Percentiles rank a stretch among this genome's conserved stretches.
These are phyloP conservation scores for Tanypteryx hageni DNA, from an alignment of 2,888 invertebrate species.

Conservation along the genomic window DNA sequence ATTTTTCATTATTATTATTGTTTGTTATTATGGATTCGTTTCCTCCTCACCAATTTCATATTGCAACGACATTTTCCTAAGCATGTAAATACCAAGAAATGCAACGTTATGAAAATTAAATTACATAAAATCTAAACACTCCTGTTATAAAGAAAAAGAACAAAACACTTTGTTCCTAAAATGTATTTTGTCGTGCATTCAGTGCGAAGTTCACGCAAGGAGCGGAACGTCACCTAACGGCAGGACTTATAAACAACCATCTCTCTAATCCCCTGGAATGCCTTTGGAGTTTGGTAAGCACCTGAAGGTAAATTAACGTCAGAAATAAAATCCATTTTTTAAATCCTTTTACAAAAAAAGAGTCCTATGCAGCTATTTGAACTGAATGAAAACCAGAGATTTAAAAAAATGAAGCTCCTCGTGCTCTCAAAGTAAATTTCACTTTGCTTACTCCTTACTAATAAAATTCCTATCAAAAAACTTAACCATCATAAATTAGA, in stretches of 20 bases:
- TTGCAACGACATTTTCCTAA: constrained; percentile 65
- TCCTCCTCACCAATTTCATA: constrained; percentile 74
- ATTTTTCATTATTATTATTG: constrained; percentile 66
- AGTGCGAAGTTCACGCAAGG: constrained; percentile 68
- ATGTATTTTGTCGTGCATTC: constrained; percentile 69
- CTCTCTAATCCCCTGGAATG: constrained; percentile 68
- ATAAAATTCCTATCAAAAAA: constrained; percentile 50
- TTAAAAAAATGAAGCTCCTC: constrained; percentile 66
- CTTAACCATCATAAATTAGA: constrained; percentile 56
- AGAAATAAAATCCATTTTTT: constrained; percentile 65
- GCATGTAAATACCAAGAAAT: constrained; percentile 65
- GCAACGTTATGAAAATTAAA: constrained; percentile 64
- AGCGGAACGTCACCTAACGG: constrained; percentile 67
- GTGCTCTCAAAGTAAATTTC: constrained; percentile 38
- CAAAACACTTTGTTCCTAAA: constrained; percentile 67
- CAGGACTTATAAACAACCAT: constrained; percentile 68
- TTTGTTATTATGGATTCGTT: constrained; percentile 72
- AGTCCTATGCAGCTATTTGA: constrained; percentile 59
- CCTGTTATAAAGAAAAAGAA: constrained; percentile 65
- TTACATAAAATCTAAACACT: constrained; percentile 64
- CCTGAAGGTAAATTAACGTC: constrained; percentile 68
- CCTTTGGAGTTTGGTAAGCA: constrained; percentile 68
- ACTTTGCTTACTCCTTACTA: constrained; percentile 58
- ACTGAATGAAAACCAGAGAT: constrained; percentile 45
- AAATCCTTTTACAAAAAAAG: constrained; percentile 67